Percentiles rank a stretch among this genome's conserved stretches.
Evolutionary conservation across 2,888 invertebrate species (phyloP).

Genomic region (Orthosia gracilis): DNA sequence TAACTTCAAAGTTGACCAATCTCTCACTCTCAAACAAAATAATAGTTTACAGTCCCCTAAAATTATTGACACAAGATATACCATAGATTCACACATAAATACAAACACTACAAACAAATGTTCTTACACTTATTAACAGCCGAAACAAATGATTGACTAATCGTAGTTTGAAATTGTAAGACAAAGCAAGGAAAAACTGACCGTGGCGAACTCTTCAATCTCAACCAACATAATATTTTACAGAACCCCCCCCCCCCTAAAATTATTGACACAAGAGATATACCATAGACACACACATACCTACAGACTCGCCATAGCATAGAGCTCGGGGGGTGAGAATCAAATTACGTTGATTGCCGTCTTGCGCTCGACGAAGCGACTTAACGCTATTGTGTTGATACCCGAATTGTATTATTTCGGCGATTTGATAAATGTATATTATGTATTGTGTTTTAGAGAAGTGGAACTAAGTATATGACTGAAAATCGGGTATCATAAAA

Average conservation of each 20-base stretch:
- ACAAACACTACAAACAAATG: too few species aligned
- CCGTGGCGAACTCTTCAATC: not conserved
- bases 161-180: too few species aligned
- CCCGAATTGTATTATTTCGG: slow-evolving; percentile 39
- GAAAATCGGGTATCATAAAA: too few species aligned
- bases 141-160: too few species aligned
- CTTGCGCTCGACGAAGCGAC: slow-evolving; percentile 74
- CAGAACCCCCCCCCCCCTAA: slow-evolving; percentile 25
- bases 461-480: not conserved
- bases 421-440: slow-evolving; percentile 33
- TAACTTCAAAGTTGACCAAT: not conserved
- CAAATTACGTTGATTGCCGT: slow-evolving; percentile 70
- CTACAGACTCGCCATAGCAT: not conserved
- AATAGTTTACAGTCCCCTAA: slow-evolving; percentile 43
- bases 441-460: slow-evolving; percentile 22
- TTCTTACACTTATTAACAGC: too few species aligned
- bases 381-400: slow-evolving; percentile 68
- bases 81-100: slow-evolving; percentile 4
- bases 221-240: slow-evolving; percentile 41
- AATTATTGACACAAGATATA: slow-evolving; percentile 48
- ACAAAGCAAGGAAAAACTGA: too few species aligned
- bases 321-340: slow-evolving; percentile 57
- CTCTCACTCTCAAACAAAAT: not conserved
- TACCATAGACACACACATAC: slow-evolving; percentile 22
- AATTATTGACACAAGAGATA: slow-evolving; percentile 50